A percentile compares a stretch with the other conserved stretches of the same genome.
phyloP scores from a whole-genome alignment of 2,797 vertebrate genomes.

The Scomberomorus guttatus region DNA sequence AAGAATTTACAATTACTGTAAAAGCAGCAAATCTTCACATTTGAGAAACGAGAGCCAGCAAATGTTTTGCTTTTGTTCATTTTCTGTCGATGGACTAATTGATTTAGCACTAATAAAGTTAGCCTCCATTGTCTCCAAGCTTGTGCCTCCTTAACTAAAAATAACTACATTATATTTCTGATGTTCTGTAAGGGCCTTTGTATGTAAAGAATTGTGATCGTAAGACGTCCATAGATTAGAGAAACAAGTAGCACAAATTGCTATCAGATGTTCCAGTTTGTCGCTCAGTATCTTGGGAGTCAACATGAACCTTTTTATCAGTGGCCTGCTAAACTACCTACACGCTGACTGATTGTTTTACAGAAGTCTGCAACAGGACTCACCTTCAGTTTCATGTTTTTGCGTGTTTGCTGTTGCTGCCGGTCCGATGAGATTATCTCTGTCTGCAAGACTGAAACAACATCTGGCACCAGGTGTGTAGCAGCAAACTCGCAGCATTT shows the following conservation, averaged over 20 bases:
- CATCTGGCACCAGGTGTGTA: constrained; percentile 15
- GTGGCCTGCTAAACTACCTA: not conserved
- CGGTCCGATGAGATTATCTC: not conserved
- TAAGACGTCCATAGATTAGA: not conserved
- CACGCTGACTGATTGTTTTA: no score
- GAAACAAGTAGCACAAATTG: not conserved
- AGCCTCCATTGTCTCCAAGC: no score
- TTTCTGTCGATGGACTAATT: no score
- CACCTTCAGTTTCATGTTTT: not conserved
- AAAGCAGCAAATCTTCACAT: no score
- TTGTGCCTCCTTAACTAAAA: no score
- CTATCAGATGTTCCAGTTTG: constrained; percentile 6
- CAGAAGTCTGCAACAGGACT: no score
- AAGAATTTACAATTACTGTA: no score
- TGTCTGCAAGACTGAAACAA: not conserved
- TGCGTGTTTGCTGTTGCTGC: not conserved
- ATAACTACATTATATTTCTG: not conserved
- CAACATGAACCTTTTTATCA: no score
- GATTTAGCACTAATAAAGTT: no score
- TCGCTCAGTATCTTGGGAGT: not conserved
- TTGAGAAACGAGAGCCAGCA: no score
- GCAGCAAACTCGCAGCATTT: not conserved
- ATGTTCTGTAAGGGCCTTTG: no score
- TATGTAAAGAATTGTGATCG: not conserved
- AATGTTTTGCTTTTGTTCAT: no score